These are phyloP conservation scores for Istiophorus platypterus DNA, from an alignment of 2,113 vertebrate genomes.

Conservation along the genomic window DNA sequence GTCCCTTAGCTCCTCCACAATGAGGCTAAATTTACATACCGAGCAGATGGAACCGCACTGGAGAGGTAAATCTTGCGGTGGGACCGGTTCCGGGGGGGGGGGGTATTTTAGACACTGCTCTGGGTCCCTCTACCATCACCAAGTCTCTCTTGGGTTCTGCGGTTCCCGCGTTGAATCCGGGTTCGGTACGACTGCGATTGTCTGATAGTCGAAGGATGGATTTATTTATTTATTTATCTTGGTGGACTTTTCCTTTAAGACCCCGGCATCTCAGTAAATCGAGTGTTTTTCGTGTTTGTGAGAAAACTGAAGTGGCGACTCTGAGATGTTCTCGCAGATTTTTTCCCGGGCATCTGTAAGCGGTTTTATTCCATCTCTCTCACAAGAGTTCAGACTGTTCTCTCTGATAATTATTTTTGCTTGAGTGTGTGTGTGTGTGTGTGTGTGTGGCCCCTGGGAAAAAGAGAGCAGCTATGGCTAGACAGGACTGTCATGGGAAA, in stretches of 20 bases:
- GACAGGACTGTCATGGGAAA: slow-evolving; percentile 63
- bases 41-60: no score
- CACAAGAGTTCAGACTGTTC: not conserved
- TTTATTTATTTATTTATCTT: not conserved
- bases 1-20: no score
- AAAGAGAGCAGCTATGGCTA: slow-evolving; percentile 34
- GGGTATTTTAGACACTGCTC: no score
- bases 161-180: no score
- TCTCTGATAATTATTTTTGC: not conserved
- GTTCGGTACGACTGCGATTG: not conserved
- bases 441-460: not conserved
- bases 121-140: no score
- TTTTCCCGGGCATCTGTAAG: not conserved
- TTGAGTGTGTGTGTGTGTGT: not conserved
- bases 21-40: no score
- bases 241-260: not conserved
- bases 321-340: not conserved
- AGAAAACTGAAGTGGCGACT: not conserved
- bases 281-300: not conserved
- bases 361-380: not conserved
- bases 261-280: not conserved
- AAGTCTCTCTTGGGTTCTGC: no score
- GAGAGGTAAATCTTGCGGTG: no score
- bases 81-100: no score
- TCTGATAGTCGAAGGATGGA: not conserved